Percentiles rank a stretch among this genome's conserved stretches.
phyloP scores from a whole-genome alignment of 2,797 vertebrate species.

The Sphenopsis melanotis region DNA sequence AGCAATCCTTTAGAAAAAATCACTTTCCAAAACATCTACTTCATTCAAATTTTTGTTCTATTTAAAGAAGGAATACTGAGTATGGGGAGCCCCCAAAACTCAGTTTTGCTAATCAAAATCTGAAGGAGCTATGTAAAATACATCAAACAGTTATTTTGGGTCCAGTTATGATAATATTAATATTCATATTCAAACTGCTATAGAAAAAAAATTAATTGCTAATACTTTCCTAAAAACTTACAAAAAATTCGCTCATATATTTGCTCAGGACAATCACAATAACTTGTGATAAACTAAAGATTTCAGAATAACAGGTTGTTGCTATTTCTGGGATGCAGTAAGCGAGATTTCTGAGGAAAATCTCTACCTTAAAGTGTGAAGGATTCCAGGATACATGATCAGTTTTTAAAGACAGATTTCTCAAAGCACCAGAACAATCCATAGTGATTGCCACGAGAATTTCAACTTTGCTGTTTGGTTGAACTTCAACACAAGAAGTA shows the following conservation, averaged over 20 bases:
- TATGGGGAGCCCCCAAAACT: accelerated
- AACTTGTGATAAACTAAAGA: neutral
- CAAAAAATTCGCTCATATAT: neutral
- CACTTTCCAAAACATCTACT: neutral
- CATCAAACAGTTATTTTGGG: neutral
- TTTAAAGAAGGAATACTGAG: neutral
- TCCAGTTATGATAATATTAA: neutral
- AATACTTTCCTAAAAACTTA: neutral
- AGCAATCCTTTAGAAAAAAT: neutral
- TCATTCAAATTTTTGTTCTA: neutral
- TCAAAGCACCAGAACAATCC: neutral
- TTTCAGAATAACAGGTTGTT: neutral
- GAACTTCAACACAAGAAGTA: neutral
- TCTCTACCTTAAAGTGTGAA: neutral
- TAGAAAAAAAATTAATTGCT: neutral
- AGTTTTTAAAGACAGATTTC: neutral
- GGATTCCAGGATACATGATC: too few species aligned
- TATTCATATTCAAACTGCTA: neutral
- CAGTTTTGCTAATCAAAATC: neutral
- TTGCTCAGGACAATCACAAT: neutral
- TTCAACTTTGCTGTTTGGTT: neutral
- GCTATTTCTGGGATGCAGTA: neutral
- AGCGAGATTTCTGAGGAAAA: neutral
- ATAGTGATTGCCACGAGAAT: neutral
- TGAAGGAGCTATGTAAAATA: neutral